Conservation (phyloP, 2,113 vertebrate genomes). For the Gavialis gangeticus region DNA sequence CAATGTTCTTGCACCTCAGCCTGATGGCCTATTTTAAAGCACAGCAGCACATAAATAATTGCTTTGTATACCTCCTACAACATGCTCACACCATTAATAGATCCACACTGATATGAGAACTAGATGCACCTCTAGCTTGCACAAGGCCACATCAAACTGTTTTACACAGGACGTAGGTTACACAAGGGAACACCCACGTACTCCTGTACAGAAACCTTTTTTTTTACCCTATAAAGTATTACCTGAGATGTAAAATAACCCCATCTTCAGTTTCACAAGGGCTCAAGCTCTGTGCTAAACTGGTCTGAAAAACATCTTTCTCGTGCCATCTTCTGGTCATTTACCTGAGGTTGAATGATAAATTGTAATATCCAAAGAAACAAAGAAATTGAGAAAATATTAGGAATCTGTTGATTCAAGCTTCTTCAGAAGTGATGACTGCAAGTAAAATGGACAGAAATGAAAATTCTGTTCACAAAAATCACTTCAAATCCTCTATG, state of each 20-base stretch:
- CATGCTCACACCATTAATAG: background rate
- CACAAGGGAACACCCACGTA: background rate
- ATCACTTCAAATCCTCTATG: background rate
- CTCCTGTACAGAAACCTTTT: background rate
- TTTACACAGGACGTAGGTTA: background rate
- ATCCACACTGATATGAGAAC: background rate
- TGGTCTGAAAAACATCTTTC: background rate
- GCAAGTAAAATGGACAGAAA: background rate
- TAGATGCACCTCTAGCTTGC: background rate
- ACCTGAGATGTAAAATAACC: no score
- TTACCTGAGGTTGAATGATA: slow-evolving; percentile 35
- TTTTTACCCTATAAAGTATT: no score
- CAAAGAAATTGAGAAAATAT: slow-evolving; percentile 7
- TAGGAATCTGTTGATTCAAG: slow-evolving; percentile 36
- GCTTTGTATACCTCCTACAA: background rate
- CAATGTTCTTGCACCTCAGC: background rate
- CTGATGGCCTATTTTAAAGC: background rate
- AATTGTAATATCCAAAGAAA: background rate
- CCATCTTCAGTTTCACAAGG: background rate
- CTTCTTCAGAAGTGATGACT: background rate
- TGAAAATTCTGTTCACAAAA: background rate
- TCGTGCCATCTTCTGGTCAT: background rate
- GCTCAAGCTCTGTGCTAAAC: background rate
- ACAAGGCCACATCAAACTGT: background rate
- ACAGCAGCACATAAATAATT: background rate